These are phyloP conservation scores for Pangasius larnaudii DNA, from an alignment of 2,797 vertebrate species.

Conservation along the genomic window DNA sequence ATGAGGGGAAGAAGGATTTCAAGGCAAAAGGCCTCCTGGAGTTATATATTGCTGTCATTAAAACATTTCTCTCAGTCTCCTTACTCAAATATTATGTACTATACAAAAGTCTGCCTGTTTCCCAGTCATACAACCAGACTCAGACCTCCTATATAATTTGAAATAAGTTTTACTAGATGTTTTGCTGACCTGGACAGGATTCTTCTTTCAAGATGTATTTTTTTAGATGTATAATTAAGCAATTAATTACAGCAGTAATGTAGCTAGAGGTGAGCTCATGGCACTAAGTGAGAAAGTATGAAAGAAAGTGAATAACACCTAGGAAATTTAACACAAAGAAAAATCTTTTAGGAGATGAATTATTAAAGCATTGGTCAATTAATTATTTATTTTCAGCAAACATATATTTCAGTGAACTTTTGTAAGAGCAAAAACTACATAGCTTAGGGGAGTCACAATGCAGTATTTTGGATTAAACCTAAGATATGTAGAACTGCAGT, in stretches of 20 bases:
- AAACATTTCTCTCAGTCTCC: neutral
- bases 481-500: neutral
- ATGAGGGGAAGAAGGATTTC: neutral
- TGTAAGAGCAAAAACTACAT: neutral
- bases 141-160: neutral
- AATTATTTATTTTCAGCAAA: slow-evolving; percentile 38
- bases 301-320: neutral
- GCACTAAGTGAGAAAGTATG: neutral
- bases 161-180: neutral
- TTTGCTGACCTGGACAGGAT: neutral
- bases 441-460: neutral
- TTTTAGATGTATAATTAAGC: slow-evolving; percentile 10
- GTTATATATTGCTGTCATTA: slow-evolving; percentile 21
- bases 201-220: neutral
- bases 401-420: slow-evolving; percentile 4
- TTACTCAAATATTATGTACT: neutral
- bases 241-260: neutral
- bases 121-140: neutral
- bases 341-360: slow-evolving; percentile 41
- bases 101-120: neutral
- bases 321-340: slow-evolving; percentile 15
- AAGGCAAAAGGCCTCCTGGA: slow-evolving; percentile 5
- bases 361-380: slow-evolving; percentile 28
- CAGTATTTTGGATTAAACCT: neutral
- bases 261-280: neutral